Conservation (phyloP, 2,797 vertebrate species). For the Etheostoma perlongum region DNA sequence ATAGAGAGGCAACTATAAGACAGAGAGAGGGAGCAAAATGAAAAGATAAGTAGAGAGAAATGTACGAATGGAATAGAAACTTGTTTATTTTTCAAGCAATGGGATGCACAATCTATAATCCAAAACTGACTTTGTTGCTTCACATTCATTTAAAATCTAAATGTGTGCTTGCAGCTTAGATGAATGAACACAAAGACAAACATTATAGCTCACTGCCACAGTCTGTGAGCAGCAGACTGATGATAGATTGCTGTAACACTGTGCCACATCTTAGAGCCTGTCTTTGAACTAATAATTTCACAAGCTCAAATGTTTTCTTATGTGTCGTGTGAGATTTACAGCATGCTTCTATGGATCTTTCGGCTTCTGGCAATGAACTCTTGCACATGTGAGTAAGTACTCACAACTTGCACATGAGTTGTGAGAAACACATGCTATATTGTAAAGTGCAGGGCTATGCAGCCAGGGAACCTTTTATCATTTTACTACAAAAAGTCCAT, state of each 20-base stretch:
- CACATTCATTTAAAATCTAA: slow-evolving; percentile 23
- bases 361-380: slow-evolving; percentile 38
- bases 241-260: slow-evolving; percentile 39
- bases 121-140: slow-evolving; percentile 16
- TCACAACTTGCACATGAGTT: no score
- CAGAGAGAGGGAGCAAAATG: neutral
- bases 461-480: neutral
- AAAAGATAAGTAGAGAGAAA: neutral
- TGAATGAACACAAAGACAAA: slow-evolving; percentile 38
- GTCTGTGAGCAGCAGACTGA: slow-evolving; percentile 9
- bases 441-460: slow-evolving; percentile 5
- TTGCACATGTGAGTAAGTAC: slow-evolving; percentile 7
- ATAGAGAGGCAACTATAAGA: slow-evolving; percentile 14
- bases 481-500: slow-evolving; percentile 4
- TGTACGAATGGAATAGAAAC: neutral
- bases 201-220: slow-evolving; percentile 17
- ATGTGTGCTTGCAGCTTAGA: slow-evolving; percentile 22
- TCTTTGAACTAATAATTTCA: slow-evolving; percentile 52
- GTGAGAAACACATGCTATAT: slow-evolving; percentile 19
- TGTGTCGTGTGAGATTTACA: slow-evolving; percentile 55
- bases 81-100: slow-evolving; percentile 18
- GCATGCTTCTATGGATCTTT: slow-evolving; percentile 15
- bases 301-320: slow-evolving; percentile 45
- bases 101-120: slow-evolving; percentile 1
- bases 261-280: slow-evolving; percentile 40